Base-by-base conservation (phyloP, 92 coral and sea anemone species). In the Parazoanthus swiftii region DNA sequence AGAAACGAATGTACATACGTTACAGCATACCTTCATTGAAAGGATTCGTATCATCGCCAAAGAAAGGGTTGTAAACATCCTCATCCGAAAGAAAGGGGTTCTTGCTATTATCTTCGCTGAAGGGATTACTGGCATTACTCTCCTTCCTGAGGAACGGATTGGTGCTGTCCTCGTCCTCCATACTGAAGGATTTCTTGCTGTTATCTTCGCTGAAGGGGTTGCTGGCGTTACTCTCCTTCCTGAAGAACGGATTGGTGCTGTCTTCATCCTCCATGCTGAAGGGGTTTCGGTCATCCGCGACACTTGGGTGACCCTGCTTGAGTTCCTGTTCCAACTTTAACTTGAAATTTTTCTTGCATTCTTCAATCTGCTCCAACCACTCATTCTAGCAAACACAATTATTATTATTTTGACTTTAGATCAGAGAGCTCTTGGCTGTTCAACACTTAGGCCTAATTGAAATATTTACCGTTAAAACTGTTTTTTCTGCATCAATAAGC, bases 351-450 rank as follows among this genome's bases (percentile, higher is more conserved):
- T 92, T 95, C 84, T 93, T 92, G 51, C 98, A 93, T 81, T 96
- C 98, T 81, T 96, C 98, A 73, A 96, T 92, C 86, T 90, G 92
- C 67, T 92, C 92, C 56, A 96, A 83, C 98, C 98, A 96, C 86
- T 95, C 95, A 86, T 90, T 92, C 98, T 96, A 79, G 29, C 78
- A 67, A 79, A 90, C 72, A 18, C 74, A 90, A 89, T 59, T 23
- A 20, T 48, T 36, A 54, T 35, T 4, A 15, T n/a, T 38, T 1
- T 54, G 29, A 29, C 8, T 50, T 67, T 71, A 37, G 85, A 73
- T 36, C 42, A 36, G 76, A 72, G 42, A 54, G 18, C 18, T 14
- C 59, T 54, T 54, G 18, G 16, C 59, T 14, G 59, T 29, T 29
- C 33, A 54, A 54, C 59, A 54, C 59, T 21, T 9, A 29, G 33